Percentiles rank a stretch among this genome's conserved stretches.
These are phyloP conservation scores for Promerops cafer DNA, from an alignment of 2,113 vertebrate species.

Conservation along the genomic window DNA sequence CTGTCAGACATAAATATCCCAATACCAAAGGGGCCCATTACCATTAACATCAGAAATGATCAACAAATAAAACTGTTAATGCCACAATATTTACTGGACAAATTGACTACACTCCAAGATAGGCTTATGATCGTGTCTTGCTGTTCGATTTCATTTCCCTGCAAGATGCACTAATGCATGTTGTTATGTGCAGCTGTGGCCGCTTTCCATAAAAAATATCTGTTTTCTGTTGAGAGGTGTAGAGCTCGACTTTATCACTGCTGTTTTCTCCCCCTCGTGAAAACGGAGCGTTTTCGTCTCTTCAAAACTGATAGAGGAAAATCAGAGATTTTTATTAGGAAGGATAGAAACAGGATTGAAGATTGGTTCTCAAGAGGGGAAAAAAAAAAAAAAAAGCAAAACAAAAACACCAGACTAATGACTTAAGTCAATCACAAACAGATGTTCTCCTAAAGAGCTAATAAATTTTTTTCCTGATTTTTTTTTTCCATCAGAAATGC, in stretches of 20 bases:
- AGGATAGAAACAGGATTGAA: constrained; percentile 19
- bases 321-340: not conserved
- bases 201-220: constrained; percentile 49
- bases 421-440: constrained; percentile 53
- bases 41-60: constrained; percentile 69
- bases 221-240: constrained; percentile 41
- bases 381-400: not conserved
- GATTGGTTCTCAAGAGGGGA: not conserved
- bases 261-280: constrained; percentile 10
- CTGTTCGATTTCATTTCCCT: constrained; percentile 63
- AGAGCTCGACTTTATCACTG: constrained; percentile 28
- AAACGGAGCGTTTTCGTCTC: not conserved
- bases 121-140: constrained; percentile 26
- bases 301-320: not conserved
- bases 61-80: constrained; percentile 63
- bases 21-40: constrained; percentile 59
- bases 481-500: not conserved
- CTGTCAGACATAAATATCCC: constrained; percentile 67
- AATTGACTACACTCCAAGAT: constrained; percentile 61
- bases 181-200: constrained; percentile 65
- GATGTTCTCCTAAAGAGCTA: constrained; percentile 41
- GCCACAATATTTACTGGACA: constrained; percentile 52
- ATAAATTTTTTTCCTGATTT: not conserved
- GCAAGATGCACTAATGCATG: constrained; percentile 53
- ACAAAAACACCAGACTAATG: constrained; percentile 33